Base-by-base conservation (phyloP, 1,140 invertebrate species). In the Ericerus pela region DNA sequence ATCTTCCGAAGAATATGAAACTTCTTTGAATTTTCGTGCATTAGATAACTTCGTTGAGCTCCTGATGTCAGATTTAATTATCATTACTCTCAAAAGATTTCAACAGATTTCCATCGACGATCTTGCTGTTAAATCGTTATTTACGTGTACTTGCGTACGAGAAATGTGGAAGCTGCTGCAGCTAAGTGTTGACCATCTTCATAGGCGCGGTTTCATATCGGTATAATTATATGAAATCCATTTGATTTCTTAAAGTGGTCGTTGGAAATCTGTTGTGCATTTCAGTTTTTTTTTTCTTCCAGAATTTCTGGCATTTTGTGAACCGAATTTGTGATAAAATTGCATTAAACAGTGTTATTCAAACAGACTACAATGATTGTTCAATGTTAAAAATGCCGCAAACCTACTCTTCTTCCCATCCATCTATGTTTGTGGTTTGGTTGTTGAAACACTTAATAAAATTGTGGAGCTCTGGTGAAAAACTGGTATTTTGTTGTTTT, bases 151-250 rank as follows among this genome's bases (percentile, higher is more conserved):
- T 2, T 74, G 72, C 47, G 62, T 67, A 12, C 64, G 69, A 59
- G 72, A 74, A 63, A 58, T 74, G 37, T 74, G 72, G 72, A 59
- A 69, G 0, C 68, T 72, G 64, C 36, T 72, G 28, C 67, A 70
- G 57, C 62, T 14, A 3, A 24, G 10, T 5, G 22, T 24, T 14
- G 41, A 47, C 20, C 22, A 47, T 24, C 26, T 47, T 10, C 41
- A 47, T 24, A n/a, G n/a, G n/a, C n/a, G n/a, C n/a, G n/a, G n/a
- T n/a, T n/a, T n/a, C n/a, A n/a, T n/a, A n/a, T n/a, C n/a, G n/a
- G n/a, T n/a, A n/a, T n/a, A n/a, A n/a, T n/a, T n/a, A n/a, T n/a
- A n/a, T n/a, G n/a, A n/a, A n/a, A n/a, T n/a, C n/a, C n/a, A n/a
- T n/a, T n/a, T n/a, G n/a, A n/a, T n/a, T n/a, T n/a, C n/a, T n/a